Conservation (phyloP, 53 echinoderm and acorn worm species). For the Hippasteria phrygiana region DNA sequence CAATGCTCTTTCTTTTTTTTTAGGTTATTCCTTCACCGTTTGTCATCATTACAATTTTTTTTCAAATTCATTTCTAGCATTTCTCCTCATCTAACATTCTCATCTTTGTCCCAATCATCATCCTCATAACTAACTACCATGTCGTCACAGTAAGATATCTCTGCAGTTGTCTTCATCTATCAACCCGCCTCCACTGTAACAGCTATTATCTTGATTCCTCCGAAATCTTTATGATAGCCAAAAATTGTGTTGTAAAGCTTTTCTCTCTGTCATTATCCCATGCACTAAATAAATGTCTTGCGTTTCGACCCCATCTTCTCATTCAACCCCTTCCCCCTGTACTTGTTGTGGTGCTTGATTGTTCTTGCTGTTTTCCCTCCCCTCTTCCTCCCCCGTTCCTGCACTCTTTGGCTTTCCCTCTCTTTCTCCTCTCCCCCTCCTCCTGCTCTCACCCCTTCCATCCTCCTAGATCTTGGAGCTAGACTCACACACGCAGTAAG, state of each 20-base stretch:
- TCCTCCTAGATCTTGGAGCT: constrained; percentile 47
- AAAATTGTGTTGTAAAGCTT: constrained; percentile 1
- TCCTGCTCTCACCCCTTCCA: background rate
- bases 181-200: background rate
- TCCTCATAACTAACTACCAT: no score
- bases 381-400: background rate
- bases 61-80: no score
- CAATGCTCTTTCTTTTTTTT: no score
- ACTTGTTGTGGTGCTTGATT: constrained; percentile 21
- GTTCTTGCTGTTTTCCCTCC: constrained; percentile 25
- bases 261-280: background rate
- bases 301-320: constrained; percentile 12
- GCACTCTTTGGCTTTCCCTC: background rate
- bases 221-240: background rate
- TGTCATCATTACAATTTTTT: no score
- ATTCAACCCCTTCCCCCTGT: constrained; percentile 8
- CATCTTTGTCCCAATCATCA: no score
- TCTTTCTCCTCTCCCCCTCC: constrained; percentile 23
- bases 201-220: background rate
- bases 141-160: no score
- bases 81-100: no score
- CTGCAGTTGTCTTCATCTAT: background rate
- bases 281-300: constrained; percentile 46
- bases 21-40: no score
- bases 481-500: constrained; percentile 75